These are phyloP conservation scores for Pongo abelii DNA, from an alignment of 2,113 vertebrate species.

Conservation along the genomic window DNA sequence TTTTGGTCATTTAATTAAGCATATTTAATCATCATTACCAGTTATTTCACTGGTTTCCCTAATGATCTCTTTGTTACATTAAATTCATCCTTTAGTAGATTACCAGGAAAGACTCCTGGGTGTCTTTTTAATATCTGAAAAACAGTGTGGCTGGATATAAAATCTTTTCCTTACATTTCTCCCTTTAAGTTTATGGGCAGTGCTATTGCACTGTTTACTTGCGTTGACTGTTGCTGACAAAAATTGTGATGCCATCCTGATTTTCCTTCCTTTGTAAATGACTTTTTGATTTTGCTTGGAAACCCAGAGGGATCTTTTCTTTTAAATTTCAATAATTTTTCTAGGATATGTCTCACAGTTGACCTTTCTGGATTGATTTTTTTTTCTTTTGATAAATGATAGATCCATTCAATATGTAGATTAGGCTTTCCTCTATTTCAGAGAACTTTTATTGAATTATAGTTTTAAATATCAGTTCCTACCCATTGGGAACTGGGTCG, in stretches of 20 bases:
- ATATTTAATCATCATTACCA: background rate
- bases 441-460: background rate
- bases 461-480: background rate
- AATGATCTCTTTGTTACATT: background rate
- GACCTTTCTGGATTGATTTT: background rate
- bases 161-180: background rate
- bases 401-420: background rate
- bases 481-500: background rate
- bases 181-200: background rate
- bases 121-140: background rate
- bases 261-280: background rate
- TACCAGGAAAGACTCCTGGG: background rate
- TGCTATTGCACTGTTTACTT: background rate
- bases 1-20: background rate
- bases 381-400: background rate
- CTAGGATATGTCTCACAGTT: background rate
- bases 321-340: slow-evolving; percentile 32
- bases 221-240: background rate
- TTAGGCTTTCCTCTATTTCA: background rate
- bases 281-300: background rate
- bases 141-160: background rate
- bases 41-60: background rate
- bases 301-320: background rate
- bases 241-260: background rate
- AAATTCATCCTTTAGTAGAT: background rate